Base-by-base conservation (phyloP, 2,888 invertebrate genomes). In the Drosophila hawaiiensis region DNA sequence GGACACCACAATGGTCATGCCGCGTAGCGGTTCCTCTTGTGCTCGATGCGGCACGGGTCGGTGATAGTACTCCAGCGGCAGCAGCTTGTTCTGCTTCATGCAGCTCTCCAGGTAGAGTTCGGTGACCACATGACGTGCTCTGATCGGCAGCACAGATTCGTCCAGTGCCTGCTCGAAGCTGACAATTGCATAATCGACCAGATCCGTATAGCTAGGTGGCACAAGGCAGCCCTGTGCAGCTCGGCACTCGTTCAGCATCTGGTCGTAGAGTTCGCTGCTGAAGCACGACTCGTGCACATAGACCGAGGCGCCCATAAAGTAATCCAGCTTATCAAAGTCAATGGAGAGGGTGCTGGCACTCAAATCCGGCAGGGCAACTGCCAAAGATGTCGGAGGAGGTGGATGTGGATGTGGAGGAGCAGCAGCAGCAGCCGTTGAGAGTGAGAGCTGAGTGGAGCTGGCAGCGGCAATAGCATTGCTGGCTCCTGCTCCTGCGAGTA, bases 1-100 rank as follows among this genome's bases (percentile, higher is more conserved):
- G 84, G 97, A 98, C 76, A 97, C 95, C 14, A 97, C 96, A 65
- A 98, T 95, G 0, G 97, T 97, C 84, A 97, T 97, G 52, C 95
- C 95, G 0, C 92, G 84, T 28, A 98, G 93, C 0, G 95, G 96
- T 62, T 93, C 92, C 0, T 92, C 89, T 4, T 92, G 84, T 0
- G 94, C 92, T 0, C 94, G 93, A 33, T 95, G 85, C 0, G 94
- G 94, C 54, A 96, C 94, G 0, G 97, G 96, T 25, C 94, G 94
- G 91, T 97, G 97, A 91, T 96, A 97, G 93, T 97, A 97, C 80
- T 95, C 93, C 10, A 96, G 92, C 0, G 95, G 94, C 0, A 96
- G 92, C 3, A 96, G 78, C 62, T 94, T 94, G 49, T 95, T 94
- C 61, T 94, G 94, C 72, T 94, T 95, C 74, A 95, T 87, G 72